These are phyloP conservation scores for Thripadectes ignobilis DNA, from an alignment of 2,797 vertebrate species.

Conservation along the genomic window DNA sequence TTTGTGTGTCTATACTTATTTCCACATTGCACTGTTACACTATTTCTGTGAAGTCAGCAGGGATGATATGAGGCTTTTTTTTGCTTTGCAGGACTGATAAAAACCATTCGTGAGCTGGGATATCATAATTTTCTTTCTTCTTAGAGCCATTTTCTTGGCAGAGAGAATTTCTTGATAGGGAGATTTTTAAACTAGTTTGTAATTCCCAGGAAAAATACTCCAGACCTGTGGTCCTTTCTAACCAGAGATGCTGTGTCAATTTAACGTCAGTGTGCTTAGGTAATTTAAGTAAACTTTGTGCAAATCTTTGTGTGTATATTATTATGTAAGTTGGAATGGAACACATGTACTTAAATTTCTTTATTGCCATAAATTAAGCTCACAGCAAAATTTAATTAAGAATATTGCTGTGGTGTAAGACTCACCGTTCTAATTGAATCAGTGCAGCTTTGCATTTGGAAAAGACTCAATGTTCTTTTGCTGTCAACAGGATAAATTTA, in stretches of 20 bases:
- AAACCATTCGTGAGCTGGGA: not conserved
- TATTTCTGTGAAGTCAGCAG: not conserved
- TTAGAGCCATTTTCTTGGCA: not conserved
- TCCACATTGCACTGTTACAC: not conserved
- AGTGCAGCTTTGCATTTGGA: not conserved
- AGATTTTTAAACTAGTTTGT: not conserved
- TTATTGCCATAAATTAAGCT: not conserved
- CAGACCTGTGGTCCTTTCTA: not conserved
- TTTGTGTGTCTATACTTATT: not conserved
- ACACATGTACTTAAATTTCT: not conserved
- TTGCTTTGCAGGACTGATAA: not conserved
- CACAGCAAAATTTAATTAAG: not conserved
- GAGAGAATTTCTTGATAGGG: no score
- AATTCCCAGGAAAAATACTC: not conserved
- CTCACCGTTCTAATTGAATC: not conserved
- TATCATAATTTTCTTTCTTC: not conserved
- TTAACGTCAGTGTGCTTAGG: not conserved
- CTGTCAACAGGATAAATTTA: not conserved
- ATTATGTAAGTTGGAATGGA: not conserved
- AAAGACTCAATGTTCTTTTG: not conserved
- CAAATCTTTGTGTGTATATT: not conserved
- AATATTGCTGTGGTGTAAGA: not conserved
- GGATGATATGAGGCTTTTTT: not conserved
- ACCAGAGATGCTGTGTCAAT: fast-evolving
- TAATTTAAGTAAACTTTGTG: not conserved